A percentile compares a stretch with the other conserved stretches of the same genome.
Evolutionary conservation across 2,113 vertebrate genomes (phyloP).

Genomic region (Ardeotis arabs): DNA sequence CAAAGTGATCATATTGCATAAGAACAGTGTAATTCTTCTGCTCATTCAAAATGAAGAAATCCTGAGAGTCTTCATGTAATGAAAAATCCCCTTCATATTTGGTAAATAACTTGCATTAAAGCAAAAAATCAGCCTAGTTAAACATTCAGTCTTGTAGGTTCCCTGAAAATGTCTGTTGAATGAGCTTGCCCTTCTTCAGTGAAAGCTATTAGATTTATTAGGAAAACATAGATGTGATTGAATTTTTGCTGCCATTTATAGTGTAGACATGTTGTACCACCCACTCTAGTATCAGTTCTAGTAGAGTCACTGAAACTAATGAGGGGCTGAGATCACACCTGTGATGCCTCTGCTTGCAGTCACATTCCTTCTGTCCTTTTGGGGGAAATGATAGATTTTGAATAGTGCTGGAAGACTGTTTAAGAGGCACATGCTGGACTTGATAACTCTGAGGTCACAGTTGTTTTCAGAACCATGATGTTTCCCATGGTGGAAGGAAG

Average conservation of each 20-base stretch:
- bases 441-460: not conserved
- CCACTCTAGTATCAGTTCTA: conserved; percentile 7
- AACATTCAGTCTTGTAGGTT: not conserved
- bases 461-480: not conserved
- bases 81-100: not conserved
- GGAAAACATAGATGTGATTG: not conserved
- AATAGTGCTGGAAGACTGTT: not conserved
- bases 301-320: not conserved
- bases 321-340: not conserved
- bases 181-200: not conserved
- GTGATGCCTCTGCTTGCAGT: not conserved
- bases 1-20: not conserved
- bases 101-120: not conserved
- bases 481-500: not conserved
- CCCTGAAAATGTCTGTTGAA: not conserved
- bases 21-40: not conserved
- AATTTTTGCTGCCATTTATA: conserved; percentile 8
- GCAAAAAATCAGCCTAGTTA: not conserved
- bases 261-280: not conserved
- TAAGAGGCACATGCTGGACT: not conserved
- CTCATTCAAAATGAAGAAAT: not conserved
- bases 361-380: not conserved
- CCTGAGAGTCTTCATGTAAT: not conserved
- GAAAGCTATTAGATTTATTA: not conserved
- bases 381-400: not conserved